phyloP scores from a whole-genome alignment of 2,797 vertebrate genomes.

The Macropodus opercularis region DNA sequence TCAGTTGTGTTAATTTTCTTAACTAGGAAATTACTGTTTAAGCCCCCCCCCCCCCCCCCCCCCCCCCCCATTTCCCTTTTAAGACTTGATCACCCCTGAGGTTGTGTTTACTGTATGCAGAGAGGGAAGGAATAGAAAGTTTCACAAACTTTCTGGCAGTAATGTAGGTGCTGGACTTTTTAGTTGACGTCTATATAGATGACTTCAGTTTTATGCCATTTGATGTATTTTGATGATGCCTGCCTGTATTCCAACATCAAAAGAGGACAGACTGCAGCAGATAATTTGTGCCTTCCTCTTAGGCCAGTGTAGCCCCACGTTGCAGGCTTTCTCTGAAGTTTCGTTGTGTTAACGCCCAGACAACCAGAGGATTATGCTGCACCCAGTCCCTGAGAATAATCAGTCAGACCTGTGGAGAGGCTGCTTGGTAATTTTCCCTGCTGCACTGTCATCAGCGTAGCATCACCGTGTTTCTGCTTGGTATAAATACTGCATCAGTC shows the following conservation, averaged over 20 bases:
- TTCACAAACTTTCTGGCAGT: too few species aligned
- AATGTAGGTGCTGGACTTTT: background rate
- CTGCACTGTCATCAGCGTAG: conserved; percentile 57
- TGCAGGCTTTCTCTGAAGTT: conserved; percentile 56
- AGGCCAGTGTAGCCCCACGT: conserved; percentile 29
- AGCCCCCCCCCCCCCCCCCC: too few species aligned
- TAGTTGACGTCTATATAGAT: background rate
- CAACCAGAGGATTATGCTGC: conserved; percentile 71
- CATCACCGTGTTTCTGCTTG: conserved; percentile 52
- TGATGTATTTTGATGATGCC: conserved; percentile 2
- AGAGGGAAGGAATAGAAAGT: too few species aligned
- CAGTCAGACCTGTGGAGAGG: conserved; percentile 68
- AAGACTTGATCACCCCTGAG: too few species aligned
- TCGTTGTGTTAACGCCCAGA: conserved; percentile 71
- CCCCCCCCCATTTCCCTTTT: too few species aligned
- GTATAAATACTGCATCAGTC: conserved; percentile 57
- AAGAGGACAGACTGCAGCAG: conserved; percentile 19
- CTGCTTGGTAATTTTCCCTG: conserved; percentile 66
- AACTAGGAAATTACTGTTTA: too few species aligned
- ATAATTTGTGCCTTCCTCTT: conserved; percentile 49
- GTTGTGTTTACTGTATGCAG: too few species aligned
- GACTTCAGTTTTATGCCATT: background rate
- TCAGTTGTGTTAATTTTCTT: too few species aligned
- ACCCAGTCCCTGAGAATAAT: conserved; percentile 73
- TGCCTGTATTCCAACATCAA: conserved; percentile 23